Evolutionary conservation across 2,888 invertebrate genomes (phyloP).

Genomic region (Dione vanillae): DNA sequence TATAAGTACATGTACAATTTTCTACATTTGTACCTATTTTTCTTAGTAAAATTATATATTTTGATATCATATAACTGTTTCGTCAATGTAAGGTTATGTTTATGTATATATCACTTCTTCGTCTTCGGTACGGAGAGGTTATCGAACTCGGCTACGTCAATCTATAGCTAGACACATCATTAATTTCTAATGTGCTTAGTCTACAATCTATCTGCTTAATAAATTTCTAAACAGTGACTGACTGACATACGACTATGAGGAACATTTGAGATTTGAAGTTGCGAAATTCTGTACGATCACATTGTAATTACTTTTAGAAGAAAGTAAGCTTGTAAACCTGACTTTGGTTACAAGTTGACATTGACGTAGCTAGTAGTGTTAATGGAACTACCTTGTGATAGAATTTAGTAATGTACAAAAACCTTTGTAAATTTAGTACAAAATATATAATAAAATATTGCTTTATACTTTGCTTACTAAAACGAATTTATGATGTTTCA

Average conservation of each 20-base stretch:
- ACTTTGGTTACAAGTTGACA: not conserved
- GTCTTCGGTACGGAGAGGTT: not conserved
- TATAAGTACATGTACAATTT: too few species aligned
- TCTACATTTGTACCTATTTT: too few species aligned
- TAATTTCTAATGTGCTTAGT: slow-evolving; percentile 14
- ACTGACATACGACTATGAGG: not conserved
- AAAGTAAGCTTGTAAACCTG: not conserved
- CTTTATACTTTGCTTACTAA: too few species aligned
- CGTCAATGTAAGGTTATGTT: too few species aligned
- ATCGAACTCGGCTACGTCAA: not conserved
- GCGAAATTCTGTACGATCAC: not conserved
- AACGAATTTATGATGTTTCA: too few species aligned
- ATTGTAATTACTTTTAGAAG: not conserved
- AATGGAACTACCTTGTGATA: too few species aligned
- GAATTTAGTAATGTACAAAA: too few species aligned
- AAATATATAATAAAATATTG: too few species aligned
- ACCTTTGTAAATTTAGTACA: too few species aligned
- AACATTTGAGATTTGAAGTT: not conserved
- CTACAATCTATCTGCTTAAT: slow-evolving; percentile 14
- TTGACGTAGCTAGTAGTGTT: not conserved
- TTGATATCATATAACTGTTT: not conserved
- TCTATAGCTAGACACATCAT: slow-evolving; percentile 4
- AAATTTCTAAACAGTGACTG: slow-evolving; percentile 15
- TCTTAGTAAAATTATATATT: too few species aligned
- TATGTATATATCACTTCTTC: too few species aligned